Base-by-base conservation (phyloP, 2,888 invertebrate species). In the Zaprionus lineosus region DNA sequence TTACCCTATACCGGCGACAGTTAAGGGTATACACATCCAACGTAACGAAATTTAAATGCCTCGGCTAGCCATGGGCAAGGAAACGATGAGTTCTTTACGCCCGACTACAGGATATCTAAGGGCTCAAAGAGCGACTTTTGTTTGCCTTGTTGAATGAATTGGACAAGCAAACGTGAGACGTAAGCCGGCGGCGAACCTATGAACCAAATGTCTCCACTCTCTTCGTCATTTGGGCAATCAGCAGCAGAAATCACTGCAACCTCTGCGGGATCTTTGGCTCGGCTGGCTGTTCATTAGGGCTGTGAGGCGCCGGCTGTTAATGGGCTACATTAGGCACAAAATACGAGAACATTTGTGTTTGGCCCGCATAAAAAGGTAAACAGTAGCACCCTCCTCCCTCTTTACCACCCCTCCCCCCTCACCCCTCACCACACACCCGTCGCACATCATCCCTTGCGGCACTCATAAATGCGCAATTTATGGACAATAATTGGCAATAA, bases 401-500 rank as follows among this genome's bases (percentile, higher is more conserved):
- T 21, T 21, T 3, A 21, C 4, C 3, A 2, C 8, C 24, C 8
- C 6, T 6, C 6, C 24, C 31, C 41, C 21, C 40, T 11, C 12
- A 2, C 36, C 40, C 12, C 63, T 61, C 68, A 64, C 71, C 83
- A 77, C 29, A 29, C 3, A 29, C 3, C 3, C n/a, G 3, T 29
- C 3, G 29, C 29, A 9, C n/a, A 11, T 29, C 4, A 5, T 5
- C 8, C 6, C 24, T 24, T 24, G 21, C 8, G 3, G 9, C 28
- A 15, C 66, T 63, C 69, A 64, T 73, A 84, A 79, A 75, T 81
- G 74, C 66, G 81, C 86, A 82, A 86, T 86, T 87, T 86, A 85
- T 84, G 73, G 74, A 76, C 73, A 85, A 86, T 86, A 87, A 86
- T 87, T 87, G 86, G 68, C 86, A 86, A 81, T 81, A 81, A 81